Base-by-base conservation (phyloP, 2,113 vertebrate species). In the Hippocampus comes region DNA sequence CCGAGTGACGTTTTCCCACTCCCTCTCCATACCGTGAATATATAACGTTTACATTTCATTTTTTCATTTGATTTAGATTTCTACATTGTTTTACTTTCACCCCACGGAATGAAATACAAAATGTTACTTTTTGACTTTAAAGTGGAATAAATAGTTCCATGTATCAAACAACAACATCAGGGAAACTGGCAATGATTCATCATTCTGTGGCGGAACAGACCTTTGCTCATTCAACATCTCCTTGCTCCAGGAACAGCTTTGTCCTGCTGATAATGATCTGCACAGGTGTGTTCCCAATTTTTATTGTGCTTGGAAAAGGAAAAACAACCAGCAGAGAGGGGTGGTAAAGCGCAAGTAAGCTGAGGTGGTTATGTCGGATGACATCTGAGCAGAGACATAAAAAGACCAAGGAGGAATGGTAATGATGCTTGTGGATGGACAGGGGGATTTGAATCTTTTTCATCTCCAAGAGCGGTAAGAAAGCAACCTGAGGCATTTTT, bases 401-500 rank as follows among this genome's bases (percentile, higher is more conserved):
- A 67, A 73, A 77, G 78, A 77, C 70, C 75, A 85, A 81, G 81
- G 82, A 87, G 79, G 78, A 85, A 89, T 84, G 81, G 85, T 77
- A 80, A 86, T 84, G 89, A 90, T 88, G 86, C 86, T 82, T 86
- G 82, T 81, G 80, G 89, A 90, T 79, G 84, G 87, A 82, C 86
- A 80, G 65, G 69, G 81, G 88, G 90, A 89, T 91, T 91, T 90
- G 79, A 89, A 92, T 93, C 87, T 90, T 92, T 51, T 91, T 91
- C 90, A 92, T 93, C 91, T 91, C 88, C 83, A 83, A 91, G 89
- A 92, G 89, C 89, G 90, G 81, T 83, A 87, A 89, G 85, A 91
- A 88, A 88, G 89, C 75, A 77, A 88, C 88, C 82, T 68, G 84
- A 89, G 88, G 90, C 89, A 88, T 88, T 90, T 46, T 89, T 87